Conservation (phyloP, 2,888 invertebrate species). For the Hypomecis atomaria region DNA sequence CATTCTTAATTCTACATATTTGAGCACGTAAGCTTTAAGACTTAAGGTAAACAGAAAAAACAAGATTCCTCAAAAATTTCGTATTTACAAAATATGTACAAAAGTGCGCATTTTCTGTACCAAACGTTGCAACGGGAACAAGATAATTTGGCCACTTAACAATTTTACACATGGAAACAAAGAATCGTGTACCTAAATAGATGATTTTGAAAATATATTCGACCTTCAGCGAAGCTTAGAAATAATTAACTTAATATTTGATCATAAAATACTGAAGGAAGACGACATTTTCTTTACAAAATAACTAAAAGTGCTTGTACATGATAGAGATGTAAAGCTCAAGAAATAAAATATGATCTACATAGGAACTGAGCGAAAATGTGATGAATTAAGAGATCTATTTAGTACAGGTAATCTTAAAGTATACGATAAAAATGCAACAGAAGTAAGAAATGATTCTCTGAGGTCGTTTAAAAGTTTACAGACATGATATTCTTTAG, state of each 20-base stretch:
- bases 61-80: conserved; percentile 68
- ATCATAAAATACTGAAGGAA: conserved; percentile 58
- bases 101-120: conserved; percentile 65
- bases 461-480: conserved; percentile 20
- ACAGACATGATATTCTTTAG: conserved; percentile 30
- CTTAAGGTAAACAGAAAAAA: conserved; percentile 69
- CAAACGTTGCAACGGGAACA: conserved; percentile 54
- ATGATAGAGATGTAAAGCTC: conserved; percentile 68
- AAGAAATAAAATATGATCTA: conserved; percentile 71
- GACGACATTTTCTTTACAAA: conserved; percentile 68
- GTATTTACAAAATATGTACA: conserved; percentile 83
- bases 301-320: conserved; percentile 50
- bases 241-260: conserved; percentile 54
- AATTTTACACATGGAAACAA: conserved; percentile 56
- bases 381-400: conserved; percentile 77
- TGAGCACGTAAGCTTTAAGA: conserved; percentile 79
- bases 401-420: conserved; percentile 60
- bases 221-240: conserved; percentile 52
- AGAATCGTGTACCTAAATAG: conserved; percentile 35
- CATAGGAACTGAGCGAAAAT: conserved; percentile 82
- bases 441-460: conserved; percentile 47
- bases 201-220: conserved; percentile 65
- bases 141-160: conserved; percentile 78
- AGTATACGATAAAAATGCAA: conserved; percentile 76
- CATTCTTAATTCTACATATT: conserved; percentile 60